These are phyloP conservation scores for Watsonalla cultraria DNA, from an alignment of 2,888 invertebrate genomes.

Conservation along the genomic window DNA sequence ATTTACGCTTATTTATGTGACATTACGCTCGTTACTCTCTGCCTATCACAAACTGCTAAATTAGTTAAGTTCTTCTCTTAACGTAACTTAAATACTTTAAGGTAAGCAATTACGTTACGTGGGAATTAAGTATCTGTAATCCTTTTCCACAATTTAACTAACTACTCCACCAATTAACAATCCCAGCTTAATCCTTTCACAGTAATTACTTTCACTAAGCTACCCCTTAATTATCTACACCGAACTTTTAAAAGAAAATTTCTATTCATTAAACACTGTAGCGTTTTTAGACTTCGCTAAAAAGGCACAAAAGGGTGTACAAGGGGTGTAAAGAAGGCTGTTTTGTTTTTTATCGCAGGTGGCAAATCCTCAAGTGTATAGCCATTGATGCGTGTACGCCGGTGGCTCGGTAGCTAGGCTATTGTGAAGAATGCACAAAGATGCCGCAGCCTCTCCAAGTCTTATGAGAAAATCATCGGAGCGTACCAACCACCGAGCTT, in stretches of 20 bases:
- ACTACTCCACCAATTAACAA: constrained; percentile 13
- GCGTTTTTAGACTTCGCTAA: constrained; percentile 35
- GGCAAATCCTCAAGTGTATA: constrained; percentile 70
- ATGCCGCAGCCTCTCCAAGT: constrained; percentile 30
- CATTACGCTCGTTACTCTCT: too few relatives aligned
- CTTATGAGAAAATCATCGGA: constrained; percentile 32
- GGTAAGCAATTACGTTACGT: not conserved
- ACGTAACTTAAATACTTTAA: too few relatives aligned
- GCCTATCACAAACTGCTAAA: too few relatives aligned
- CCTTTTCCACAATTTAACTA: constrained; percentile 10
- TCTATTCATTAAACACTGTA: not conserved
- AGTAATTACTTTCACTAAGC: constrained; percentile 47
- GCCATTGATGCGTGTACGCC: constrained; percentile 54
- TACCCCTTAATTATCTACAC: constrained; percentile 43
- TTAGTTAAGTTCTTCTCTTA: too few relatives aligned
- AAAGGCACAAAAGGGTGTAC: constrained; percentile 45
- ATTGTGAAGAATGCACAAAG: constrained; percentile 54
- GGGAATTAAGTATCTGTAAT: not conserved
- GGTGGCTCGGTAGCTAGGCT: constrained; percentile 42
- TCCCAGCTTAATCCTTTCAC: constrained; percentile 40
- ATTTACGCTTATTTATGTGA: too few relatives aligned
- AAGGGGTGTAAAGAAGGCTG: constrained; percentile 26
- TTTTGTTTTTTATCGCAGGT: constrained; percentile 61
- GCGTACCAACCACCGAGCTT: constrained; percentile 36
- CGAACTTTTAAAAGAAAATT: constrained; percentile 17